Evolutionary conservation across 2,888 invertebrate genomes (phyloP), one percentile per base, ranked within the genome.

Genomic region (Lathronympha strigana): DNA sequence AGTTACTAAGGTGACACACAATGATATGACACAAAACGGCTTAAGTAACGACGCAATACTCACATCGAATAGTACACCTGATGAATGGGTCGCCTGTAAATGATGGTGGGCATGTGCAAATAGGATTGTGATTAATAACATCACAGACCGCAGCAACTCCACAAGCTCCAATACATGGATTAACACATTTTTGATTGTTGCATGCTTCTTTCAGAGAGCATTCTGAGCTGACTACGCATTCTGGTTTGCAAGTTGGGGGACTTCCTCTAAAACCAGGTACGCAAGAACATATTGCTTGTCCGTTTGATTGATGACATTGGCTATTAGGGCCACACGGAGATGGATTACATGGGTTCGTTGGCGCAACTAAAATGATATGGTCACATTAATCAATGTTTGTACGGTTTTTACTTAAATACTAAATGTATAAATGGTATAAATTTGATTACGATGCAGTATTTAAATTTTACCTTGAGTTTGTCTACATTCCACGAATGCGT

Each of bases 131-230:
- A 79, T 95, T 95, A 60, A 95, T 94, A 23, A 96, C 95, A 70
- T 92, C 93, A 78, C 97, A 97, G 57, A 94, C 86, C 0, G 96
- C 96, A 63, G 93, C 94, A 61, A 93, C 87, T 15, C 96, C 96
- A 76, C 97, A 97, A n/a, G 95, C 94, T 47, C 95, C 96, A 17
- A 95, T 93, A 76, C 97, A 96, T 1, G 96, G 96, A 84, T 96
- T 94, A 66, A 93, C 84, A 83, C 96, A 96, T 84, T 95, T 95
- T 79, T 95, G 94, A 79, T 93, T 94, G 68, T 94, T 95, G 76
- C 96, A 96, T 53, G 96, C 95, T 78, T 94, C 90, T 71, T 94
- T 94, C 69, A 94, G 93, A 13, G 94, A 83, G 77, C 96, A 96
- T 80, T 96, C 96, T 0, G 95, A 92, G 80, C 95, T 95, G 67